Evolutionary conservation across 30 jellyfish, hydroid and myxozoan species (phyloP), one percentile per base, ranked within the genome.

Genomic region (Sanderia malayensis): DNA sequence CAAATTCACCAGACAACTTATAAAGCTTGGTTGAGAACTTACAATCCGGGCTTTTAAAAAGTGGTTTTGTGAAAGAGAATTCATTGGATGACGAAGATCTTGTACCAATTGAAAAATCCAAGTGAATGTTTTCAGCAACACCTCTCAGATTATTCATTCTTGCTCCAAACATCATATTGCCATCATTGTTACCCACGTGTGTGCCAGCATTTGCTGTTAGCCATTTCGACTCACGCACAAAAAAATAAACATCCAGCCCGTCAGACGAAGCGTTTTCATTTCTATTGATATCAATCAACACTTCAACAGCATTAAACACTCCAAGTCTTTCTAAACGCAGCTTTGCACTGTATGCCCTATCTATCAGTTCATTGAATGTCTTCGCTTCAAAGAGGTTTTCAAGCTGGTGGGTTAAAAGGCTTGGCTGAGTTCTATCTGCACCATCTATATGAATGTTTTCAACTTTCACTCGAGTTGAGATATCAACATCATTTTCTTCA

Each of bases 401-500:
- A 0, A 92, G 70, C 52, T 84, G 96, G 34, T 74, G 72, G 15
- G 98, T 74, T 1, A 92, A 52, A 18, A 92, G 62, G 44, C 83
- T 69, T 44, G 80, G 44, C 23, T 79, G 79, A 1, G 98, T 77
- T 67, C 46, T 73, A 58, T 61, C 37, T 4, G 86, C 79, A 0
- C 98, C 98, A 74, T 92, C 98, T 47, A 92, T 78, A 78, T 77
- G 94, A 6, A 92, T 86, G 61, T 84, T 79, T 74, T 92, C 86
- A 17, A 92, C 69, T 44, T 69, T 74, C 17, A 77, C 84, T 6
- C 83, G 87, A 23, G 77, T 79, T 30, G 70, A 25, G 27, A 79
- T 30, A 24, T 86, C 96, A 15, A 82, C 20, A 0, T 46, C 79
- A 21, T 92, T 87, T 1, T 61, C 84, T 22, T 49, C 90, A 58